A percentile compares a stretch with the other conserved stretches of the same genome.
phyloP scores from a whole-genome alignment of 2,797 vertebrate species.

The Melanotaenia nigrans region DNA sequence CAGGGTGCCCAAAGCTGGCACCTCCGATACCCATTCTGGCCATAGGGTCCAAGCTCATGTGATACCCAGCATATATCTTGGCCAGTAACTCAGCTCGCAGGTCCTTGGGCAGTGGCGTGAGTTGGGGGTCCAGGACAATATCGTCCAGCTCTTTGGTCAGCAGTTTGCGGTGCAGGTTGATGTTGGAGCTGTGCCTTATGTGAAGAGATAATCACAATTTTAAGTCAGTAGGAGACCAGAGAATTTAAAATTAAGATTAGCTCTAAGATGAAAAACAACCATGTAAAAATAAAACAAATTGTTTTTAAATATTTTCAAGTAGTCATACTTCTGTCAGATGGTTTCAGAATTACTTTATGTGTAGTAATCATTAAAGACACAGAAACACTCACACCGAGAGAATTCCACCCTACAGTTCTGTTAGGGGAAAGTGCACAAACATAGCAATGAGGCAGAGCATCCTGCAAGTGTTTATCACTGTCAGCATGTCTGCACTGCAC shows the following conservation, averaged over 20 bases:
- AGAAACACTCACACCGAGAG: slow-evolving; percentile 41
- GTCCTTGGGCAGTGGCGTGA: slow-evolving; percentile 84
- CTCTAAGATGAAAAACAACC: slow-evolving; percentile 18
- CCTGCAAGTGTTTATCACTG: slow-evolving; percentile 90
- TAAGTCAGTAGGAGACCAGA: slow-evolving; percentile 19
- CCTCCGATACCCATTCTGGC: slow-evolving; percentile 87
- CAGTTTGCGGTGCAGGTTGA: slow-evolving; percentile 99
- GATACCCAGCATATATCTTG: slow-evolving; percentile 92
- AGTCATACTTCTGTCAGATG: slow-evolving; percentile 21
- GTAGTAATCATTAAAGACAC: slow-evolving; percentile 33
- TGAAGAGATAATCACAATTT: slow-evolving; percentile 49
- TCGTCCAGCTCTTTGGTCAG: slow-evolving; percentile 99
- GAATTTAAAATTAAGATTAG: not conserved
- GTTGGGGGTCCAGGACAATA: slow-evolving; percentile 90
- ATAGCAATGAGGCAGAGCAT: slow-evolving; percentile 69
- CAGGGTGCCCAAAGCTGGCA: slow-evolving; percentile 81
- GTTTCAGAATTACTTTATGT: slow-evolving; percentile 16
- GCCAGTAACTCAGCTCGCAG: slow-evolving; percentile 89
- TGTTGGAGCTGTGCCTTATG: slow-evolving; percentile 98
- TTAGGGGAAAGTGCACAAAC: slow-evolving; percentile 54
- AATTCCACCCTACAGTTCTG: slow-evolving; percentile 47
- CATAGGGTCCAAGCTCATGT: slow-evolving; percentile 93
- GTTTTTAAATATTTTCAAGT: slow-evolving; percentile 9
- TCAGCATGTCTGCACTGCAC: slow-evolving; percentile 92
- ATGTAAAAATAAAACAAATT: slow-evolving; percentile 7